Evolutionary conservation across 2,888 invertebrate species (phyloP), one percentile per base, ranked within the genome.

Genomic region (Scaptomyza polygonia): DNA sequence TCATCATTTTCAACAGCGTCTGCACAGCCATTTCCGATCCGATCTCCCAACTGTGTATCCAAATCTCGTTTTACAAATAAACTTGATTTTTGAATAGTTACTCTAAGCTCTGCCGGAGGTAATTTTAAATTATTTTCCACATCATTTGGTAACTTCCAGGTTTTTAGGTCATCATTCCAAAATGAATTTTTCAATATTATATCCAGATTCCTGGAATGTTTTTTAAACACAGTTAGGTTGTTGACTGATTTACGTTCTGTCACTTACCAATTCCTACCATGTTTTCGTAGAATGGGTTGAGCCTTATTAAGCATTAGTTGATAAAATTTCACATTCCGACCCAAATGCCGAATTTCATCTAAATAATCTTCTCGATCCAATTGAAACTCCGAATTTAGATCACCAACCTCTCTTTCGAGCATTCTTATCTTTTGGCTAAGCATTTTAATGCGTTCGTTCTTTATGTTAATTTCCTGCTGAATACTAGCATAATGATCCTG

Each of bases 351-450:
- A 32, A 97, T 96, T 0, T 96, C 95, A 86, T 97, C 96, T 70
- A 97, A 91, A 88, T 96, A 97, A 89, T 96, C 96, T n/a, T 95
- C 94, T 2, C 96, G 92, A 88, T 97, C 96, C 56, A 94, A 92
- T 90, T 97, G 96, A 90, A 97, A 97, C 91, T 97, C 97, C 9
- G 95, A 93, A 81, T 96, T 96, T 3, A 97, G 92, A 90, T 97
- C 97, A 5, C 93, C 92, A 21, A 96, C 94, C 90, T 97, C 96
- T 61, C 94, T 92, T 85, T 96, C 95, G 53, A 96, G 89, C 16
- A 93, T 92, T 79, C 94, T 94, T 21, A 95, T 93, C 92, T 94
- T 95, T 75, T 94, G 93, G 66, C 94, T 93, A 78, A 94, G 94
- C 68, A 93, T 93, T 79, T 95, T 93, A 32, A 96, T 91, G 8